phyloP scores from a whole-genome alignment of 2,888 invertebrate species.

The Plemyria rubiginata region DNA sequence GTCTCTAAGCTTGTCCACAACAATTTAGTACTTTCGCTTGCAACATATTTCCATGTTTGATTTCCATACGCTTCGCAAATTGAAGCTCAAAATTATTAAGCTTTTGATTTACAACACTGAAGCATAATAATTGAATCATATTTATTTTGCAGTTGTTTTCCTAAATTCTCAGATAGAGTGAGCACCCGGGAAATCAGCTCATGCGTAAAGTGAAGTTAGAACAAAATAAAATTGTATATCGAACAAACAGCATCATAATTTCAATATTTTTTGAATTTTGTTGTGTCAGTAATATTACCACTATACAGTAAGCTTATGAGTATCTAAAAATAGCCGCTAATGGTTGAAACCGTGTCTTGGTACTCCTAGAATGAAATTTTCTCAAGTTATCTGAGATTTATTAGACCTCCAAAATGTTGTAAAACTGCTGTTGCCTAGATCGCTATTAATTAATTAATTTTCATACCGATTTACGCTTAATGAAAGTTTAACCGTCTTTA shows the following conservation, averaged over 20 bases:
- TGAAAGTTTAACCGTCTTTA: slow-evolving; percentile 31
- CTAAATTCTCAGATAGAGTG: background rate
- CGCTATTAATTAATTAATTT: slow-evolving; percentile 29
- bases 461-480: slow-evolving; percentile 25
- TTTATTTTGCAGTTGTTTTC: slow-evolving; percentile 1
- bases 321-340: too few species aligned
- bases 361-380: background rate
- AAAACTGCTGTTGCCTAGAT: slow-evolving; percentile 8
- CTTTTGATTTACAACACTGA: background rate
- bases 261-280: background rate
- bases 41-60: slow-evolving; percentile 3
- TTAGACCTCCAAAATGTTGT: slow-evolving; percentile 5
- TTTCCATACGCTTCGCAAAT: slow-evolving; percentile 6
- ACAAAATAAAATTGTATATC: background rate
- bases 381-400: background rate
- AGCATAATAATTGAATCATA: background rate
- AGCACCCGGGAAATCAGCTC: background rate
- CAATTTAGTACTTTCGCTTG: slow-evolving; percentile 10
- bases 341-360: background rate
- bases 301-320: too few species aligned
- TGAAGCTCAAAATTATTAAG: slow-evolving; percentile 1
- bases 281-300: background rate
- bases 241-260: background rate
- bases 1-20: background rate
- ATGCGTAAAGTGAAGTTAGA: background rate